Evolutionary conservation across 2,797 vertebrate species (phyloP).

Genomic region (Xenops minutus): DNA sequence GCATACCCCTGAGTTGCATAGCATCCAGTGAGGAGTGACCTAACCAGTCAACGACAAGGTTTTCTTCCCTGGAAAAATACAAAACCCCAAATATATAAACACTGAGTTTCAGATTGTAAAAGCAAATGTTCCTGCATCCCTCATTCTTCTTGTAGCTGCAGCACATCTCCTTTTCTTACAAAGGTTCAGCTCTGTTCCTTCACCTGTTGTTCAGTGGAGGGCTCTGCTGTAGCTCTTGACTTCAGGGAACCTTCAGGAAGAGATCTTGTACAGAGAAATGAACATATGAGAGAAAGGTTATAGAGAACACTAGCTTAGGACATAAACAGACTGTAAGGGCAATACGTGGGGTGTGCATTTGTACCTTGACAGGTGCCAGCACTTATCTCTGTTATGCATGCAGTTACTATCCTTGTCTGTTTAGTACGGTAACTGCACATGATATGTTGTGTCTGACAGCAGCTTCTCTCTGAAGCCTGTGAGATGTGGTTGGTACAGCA

Average conservation of each 20-base stretch:
- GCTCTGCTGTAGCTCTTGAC: neutral
- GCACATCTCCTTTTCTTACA: neutral
- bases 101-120: neutral
- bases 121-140: neutral
- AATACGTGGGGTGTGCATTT: neutral
- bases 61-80: neutral
- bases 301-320: neutral
- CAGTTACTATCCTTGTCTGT: neutral
- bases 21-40: fast-evolving
- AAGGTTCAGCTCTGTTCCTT: neutral
- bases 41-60: neutral
- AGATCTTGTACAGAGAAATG: neutral
- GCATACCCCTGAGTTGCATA: neutral
- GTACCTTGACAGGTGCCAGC: neutral
- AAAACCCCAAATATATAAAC: neutral
- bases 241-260: neutral
- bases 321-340: neutral
- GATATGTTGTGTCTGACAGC: neutral
- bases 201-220: neutral
- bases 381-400: neutral
- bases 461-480: neutral
- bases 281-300: neutral
- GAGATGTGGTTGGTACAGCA: neutral
- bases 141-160: neutral
- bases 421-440: neutral